Base-by-base conservation (phyloP, 2,888 invertebrate genomes). In the Dasysyrphus albostriatus region DNA sequence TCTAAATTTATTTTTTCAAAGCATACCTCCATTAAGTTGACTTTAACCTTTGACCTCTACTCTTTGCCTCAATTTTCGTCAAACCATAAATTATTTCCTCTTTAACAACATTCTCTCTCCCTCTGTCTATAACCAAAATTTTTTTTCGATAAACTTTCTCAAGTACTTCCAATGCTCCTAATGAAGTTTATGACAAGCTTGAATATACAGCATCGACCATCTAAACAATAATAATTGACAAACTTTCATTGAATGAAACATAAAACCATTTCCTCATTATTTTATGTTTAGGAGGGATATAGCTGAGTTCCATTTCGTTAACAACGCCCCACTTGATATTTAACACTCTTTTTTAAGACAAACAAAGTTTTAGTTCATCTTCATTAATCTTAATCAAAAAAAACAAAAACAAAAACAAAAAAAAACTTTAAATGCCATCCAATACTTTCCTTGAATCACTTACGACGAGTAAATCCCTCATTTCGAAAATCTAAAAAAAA, bases 371-470 rank as follows among this genome's bases (percentile, higher is more conserved):
- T 69, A 69, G 37, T 69, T 51, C 67, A 69, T 51, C 67, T 24
- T 51, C 67, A 69, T 51, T 69, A 47, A 49, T 69, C 49, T 51
- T 69, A 9, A 37, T 49, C 67, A 65, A 44, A 29, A 44, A 39
- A 19, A 34, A 37, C 37, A 37, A 12, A 19, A 19, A 19, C 49
- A 14, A 3, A 32, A 34, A 32, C 37, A 37, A 10, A 19, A 19
- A 19, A 34, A 14, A 69, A 69, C 67, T 69, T 14, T 51, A 51
- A 51, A 69, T 69, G 67, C 49, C 51, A 51, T 37, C 51, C 37
- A 69, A 65, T 34, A 7, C 37, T 37, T 49, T 24, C 51, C 19
- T 37, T 49, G 14, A 49, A 51, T 67, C 34, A 49, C 67, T 69
- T 69, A 24, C 24, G 2, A 24, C 24, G 24, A 24, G 24, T 24